A percentile compares a stretch with the other conserved stretches of the same genome.
Conservation (phyloP, 2,888 invertebrate genomes). For the Timandra comae region DNA sequence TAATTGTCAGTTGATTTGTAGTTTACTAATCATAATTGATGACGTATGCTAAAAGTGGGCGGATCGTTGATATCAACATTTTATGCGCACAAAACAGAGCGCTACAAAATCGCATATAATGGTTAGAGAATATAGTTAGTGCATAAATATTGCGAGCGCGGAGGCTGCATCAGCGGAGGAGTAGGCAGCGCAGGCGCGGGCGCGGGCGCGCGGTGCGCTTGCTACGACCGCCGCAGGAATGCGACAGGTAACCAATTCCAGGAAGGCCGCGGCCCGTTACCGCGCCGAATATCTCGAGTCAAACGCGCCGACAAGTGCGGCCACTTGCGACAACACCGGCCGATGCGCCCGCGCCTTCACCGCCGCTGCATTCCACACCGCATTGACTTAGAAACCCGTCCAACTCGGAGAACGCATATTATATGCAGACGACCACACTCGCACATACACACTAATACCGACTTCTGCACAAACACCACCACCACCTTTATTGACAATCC, state of each 20-base stretch:
- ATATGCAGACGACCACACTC: too few species aligned
- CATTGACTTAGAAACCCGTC: conserved; percentile 74
- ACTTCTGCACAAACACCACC: too few species aligned
- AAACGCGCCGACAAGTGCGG: conserved; percentile 76
- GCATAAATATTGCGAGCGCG: conserved; percentile 37
- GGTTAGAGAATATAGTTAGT: too few species aligned
- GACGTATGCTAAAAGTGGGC: too few species aligned
- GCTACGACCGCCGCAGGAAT: conserved; percentile 65
- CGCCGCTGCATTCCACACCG: conserved; percentile 66
- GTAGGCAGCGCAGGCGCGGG: conserved; percentile 21
- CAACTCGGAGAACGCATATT: conserved; percentile 19
- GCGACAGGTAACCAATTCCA: conserved; percentile 76
- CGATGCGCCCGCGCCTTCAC: conserved; percentile 50
- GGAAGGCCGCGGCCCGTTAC: conserved; percentile 76
- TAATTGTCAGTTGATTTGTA: too few species aligned
- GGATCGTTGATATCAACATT: too few species aligned
- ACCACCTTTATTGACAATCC: too few species aligned
- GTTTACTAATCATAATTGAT: too few species aligned
- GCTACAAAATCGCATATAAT: too few species aligned
- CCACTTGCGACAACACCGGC: conserved; percentile 72
- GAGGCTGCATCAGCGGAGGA: conserved; percentile 49
- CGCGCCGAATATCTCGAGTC: conserved; percentile 75
- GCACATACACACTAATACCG: too few species aligned
- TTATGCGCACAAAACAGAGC: too few species aligned
- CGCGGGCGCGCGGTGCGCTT: conserved; percentile 31